Base-by-base conservation (phyloP, 2,888 invertebrate species). In the Ophioninae sp. region DNA sequence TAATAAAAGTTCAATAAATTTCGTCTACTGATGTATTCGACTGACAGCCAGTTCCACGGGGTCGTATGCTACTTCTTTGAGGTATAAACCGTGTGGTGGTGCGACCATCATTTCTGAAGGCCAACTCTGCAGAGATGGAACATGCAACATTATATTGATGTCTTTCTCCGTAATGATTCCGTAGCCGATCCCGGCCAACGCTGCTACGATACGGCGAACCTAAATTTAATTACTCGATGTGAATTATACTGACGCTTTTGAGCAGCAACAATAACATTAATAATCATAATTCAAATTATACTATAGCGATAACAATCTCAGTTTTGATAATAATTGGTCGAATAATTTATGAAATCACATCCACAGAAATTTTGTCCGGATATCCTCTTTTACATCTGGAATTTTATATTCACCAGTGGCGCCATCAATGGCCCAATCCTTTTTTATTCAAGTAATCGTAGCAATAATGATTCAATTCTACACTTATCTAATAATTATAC, bases 161-260 rank as follows among this genome's bases (percentile, higher is more conserved):
- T 96, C 95, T 86, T 94, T 94, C 65, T 94, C 93, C 50, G 94
- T 94, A 67, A 97, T 91, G 87, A 92, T 94, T 73, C 95, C 95
- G 83, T 92, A 91, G 7, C 95, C 97, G 0, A 96, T 94, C 6
- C 95, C 94, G 74, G 96, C 91, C 65, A 97, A 89, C 6, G 95
- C 92, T 62, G 95, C 96, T 79, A 97, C 94, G 91, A 96, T 97
- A 81, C 97, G 95, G 73, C 97, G 95, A 64, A 97, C 95, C 96
- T 97, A 93, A 93, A 87, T 79, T 57, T 17, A 50, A 50, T 50
- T 13, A 0, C 13, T 10, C 50, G 17, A 50, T 17, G 17, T 50
- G 50, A 10, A 50, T 50, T 1, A 13, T 50, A 44, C 44, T 44
- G 1, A 41, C 13, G 8, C 8, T 13, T 44, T 50, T 50, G 50